Conservation (phyloP, 37 sponge, comb jelly and placozoan species). For the Cladorhizidae sp. region DNA sequence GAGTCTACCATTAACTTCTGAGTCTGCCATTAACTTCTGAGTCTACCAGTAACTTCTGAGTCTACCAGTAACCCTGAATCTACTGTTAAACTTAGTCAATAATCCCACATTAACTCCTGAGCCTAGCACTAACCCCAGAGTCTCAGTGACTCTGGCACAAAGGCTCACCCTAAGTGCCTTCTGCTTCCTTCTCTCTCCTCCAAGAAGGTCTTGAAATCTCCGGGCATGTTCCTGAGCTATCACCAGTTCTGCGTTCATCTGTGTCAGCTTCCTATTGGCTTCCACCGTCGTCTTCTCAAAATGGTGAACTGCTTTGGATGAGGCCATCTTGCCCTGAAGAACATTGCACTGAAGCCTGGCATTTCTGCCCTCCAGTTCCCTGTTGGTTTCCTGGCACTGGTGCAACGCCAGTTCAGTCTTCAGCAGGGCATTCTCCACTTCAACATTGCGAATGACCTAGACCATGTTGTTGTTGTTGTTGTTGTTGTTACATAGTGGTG, state of each 20-base stretch:
- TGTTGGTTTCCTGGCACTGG: conserved; percentile 59
- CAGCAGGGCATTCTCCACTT: conserved; percentile 70
- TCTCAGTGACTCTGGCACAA: background rate
- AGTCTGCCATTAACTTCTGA: too few relatives aligned
- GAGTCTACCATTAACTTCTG: too few relatives aligned
- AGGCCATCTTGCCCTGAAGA: conserved; percentile 45
- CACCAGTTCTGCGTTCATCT: conserved; percentile 71
- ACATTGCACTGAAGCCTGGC: conserved; percentile 59
- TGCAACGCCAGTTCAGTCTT: conserved; percentile 59
- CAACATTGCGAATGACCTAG: conserved; percentile 64
- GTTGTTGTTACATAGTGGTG: background rate
- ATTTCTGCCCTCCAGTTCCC: conserved; percentile 33
- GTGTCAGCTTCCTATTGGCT: conserved; percentile 72
- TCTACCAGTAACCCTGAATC: too few relatives aligned
- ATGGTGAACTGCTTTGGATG: conserved; percentile 63
- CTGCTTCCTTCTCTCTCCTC: conserved; percentile 75
- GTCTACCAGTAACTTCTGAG: too few relatives aligned
- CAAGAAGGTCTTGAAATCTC: conserved; percentile 79
- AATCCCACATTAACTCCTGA: too few relatives aligned
- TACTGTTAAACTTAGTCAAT: too few relatives aligned
- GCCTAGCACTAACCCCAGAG: background rate
- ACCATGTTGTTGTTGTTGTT: too few relatives aligned
- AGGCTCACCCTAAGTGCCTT: conserved; percentile 61
- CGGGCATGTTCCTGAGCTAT: conserved; percentile 80
- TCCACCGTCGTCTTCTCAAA: conserved; percentile 81